phyloP scores from a whole-genome alignment of 2,113 vertebrate species.

The Podarcis muralis region DNA sequence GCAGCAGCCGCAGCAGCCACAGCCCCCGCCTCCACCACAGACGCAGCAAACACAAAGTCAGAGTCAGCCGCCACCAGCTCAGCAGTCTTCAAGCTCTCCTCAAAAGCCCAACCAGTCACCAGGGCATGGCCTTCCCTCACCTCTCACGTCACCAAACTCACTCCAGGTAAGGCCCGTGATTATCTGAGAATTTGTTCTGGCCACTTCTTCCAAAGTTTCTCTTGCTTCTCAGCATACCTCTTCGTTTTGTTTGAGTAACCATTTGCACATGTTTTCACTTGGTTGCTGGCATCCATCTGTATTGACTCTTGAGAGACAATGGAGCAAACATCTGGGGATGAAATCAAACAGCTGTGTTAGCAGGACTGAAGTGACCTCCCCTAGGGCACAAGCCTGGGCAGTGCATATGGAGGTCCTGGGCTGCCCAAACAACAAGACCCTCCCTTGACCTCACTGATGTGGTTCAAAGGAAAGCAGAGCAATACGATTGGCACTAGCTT shows the following conservation, averaged over 20 bases:
- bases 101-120: conserved; percentile 92
- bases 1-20: conserved; percentile 74
- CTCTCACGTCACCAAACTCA: conserved; percentile 91
- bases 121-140: conserved; percentile 89
- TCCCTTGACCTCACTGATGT: too few species aligned
- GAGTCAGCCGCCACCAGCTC: conserved; percentile 78
- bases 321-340: too few species aligned
- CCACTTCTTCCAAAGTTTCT: neutral
- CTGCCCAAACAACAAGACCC: too few species aligned
- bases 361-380: too few species aligned
- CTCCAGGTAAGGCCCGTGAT: conserved; percentile 80
- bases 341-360: too few species aligned
- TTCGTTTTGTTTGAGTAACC: neutral
- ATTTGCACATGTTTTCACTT: neutral
- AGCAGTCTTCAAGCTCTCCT: conserved; percentile 84
- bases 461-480: too few species aligned
- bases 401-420: too few species aligned
- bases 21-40: conserved; percentile 69
- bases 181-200: neutral
- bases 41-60: conserved; percentile 80
- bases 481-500: too few species aligned
- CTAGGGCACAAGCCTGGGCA: too few species aligned
- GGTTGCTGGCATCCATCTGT: neutral
- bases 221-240: neutral
- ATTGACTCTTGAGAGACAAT: too few species aligned